Evolutionary conservation across 2,888 invertebrate species (phyloP), one percentile per base, ranked within the genome.

Genomic region (Mythimna lalbum): DNA sequence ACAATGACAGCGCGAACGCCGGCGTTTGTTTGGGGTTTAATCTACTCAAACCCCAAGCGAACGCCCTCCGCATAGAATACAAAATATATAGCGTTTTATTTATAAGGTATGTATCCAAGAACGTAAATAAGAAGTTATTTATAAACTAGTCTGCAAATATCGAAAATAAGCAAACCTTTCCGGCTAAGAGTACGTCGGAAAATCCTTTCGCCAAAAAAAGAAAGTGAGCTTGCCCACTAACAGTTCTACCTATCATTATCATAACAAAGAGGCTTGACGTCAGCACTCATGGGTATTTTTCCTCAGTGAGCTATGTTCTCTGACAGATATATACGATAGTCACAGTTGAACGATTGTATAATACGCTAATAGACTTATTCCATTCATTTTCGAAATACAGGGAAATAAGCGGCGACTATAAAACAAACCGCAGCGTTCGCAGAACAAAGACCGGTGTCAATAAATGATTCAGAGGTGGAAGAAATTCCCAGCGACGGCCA

Each of bases 391-490:
- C 10, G 31, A 57, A 68, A 71, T 69, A 71, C 66, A 63, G 39
- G 60, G 55, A 79, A 79, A 79, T 64, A 67, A 67, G 55, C 65
- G 56, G 61, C 52, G 17, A 49, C n/a, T 53, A 36, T 53, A 61
- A 78, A 78, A 69, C 62, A 65, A 79, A 87, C 85, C 81, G 63
- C 83, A 83, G 66, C 68, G 65, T 77, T 75, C 73, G 55, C 53
- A 76, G 78, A 82, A 86, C 81, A 81, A 82, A 85, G 73, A 65
- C 60, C 59, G 19, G 77, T 27, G 62, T 76, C 72, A 72, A 78
- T 75, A 74, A 72, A 86, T 88, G 83, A 89, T 72, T 86, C 82
- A 88, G 72, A 73, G 63, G 60, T 82, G 75, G 78, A 83, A 84
- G 87, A 87, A 87, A 88, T 88, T 87, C 84, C 81, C 87, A 75